These are phyloP conservation scores for Cephus pygmeus DNA, from an alignment of 2,888 invertebrate species.

Conservation along the genomic window DNA sequence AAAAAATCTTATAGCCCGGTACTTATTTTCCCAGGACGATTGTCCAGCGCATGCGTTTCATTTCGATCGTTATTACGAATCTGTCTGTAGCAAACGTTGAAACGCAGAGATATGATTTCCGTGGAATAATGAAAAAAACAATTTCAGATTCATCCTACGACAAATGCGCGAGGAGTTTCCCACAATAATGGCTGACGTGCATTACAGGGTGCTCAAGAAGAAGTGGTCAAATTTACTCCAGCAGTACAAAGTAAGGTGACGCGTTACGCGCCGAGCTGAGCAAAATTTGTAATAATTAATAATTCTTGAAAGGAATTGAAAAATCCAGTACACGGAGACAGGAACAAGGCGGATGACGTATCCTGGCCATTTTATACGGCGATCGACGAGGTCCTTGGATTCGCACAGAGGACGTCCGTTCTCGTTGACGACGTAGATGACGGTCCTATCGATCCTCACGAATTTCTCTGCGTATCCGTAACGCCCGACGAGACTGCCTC, in stretches of 20 bases:
- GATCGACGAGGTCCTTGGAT: constrained; percentile 53
- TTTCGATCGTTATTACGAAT: not conserved
- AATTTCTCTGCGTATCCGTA: constrained; percentile 54
- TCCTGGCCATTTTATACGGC: constrained; percentile 57
- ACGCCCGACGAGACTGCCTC: constrained; percentile 36
- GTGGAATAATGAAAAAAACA: not conserved
- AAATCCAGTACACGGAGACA: constrained; percentile 56
- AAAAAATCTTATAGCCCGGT: not conserved
- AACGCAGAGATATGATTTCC: not conserved
- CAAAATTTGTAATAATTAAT: constrained; percentile 15
- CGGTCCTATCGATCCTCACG: constrained; percentile 49
- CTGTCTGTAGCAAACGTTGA: not conserved
- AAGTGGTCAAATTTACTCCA: constrained; percentile 57
- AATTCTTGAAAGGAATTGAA: constrained; percentile 49
- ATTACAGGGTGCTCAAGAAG: constrained; percentile 55
- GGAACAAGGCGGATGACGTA: constrained; percentile 56
- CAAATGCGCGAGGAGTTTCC: constrained; percentile 56
- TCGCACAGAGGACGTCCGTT: constrained; percentile 31
- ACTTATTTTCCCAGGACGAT: not conserved
- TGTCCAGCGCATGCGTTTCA: not conserved
- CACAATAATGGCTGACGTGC: constrained; percentile 53
- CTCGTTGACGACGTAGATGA: constrained; percentile 30
- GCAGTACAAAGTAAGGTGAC: constrained; percentile 49
- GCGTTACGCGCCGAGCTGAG: not conserved
- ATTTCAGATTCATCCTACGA: constrained; percentile 48